phyloP scores from a whole-genome alignment of 1,140 invertebrate species.

The Trissolcus basalis region DNA sequence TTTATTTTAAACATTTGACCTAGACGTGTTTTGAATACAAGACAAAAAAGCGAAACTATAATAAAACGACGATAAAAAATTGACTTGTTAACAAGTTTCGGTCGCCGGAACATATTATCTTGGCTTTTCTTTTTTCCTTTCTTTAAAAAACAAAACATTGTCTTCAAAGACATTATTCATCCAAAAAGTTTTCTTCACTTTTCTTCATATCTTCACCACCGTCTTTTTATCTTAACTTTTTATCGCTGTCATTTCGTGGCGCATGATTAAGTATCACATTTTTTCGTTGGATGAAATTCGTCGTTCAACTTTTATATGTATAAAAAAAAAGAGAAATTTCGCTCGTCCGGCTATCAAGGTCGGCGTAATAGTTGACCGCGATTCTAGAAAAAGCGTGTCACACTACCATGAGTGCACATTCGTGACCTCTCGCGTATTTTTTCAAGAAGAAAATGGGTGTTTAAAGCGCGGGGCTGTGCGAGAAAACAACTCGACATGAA shows the following conservation, averaged over 20 bases:
- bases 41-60: constrained; percentile 3
- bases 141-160: no score
- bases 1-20: constrained; percentile 14
- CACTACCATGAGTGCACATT: constrained; percentile 36
- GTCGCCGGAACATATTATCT: no score
- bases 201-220: no score
- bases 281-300: no score
- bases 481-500: constrained; percentile 17
- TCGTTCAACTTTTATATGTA: no score
- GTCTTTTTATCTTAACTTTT: no score
- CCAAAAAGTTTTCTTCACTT: no score
- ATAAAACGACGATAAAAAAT: not conserved
- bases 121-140: no score
- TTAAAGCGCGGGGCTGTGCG: constrained; percentile 19
- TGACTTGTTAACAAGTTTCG: constrained; percentile 8
- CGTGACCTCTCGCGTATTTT: constrained; percentile 21
- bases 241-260: no score
- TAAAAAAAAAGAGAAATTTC: constrained; percentile 14
- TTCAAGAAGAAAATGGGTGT: constrained; percentile 39
- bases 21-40: not conserved
- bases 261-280: no score
- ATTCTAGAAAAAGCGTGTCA: constrained; percentile 42
- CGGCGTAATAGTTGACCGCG: constrained; percentile 29
- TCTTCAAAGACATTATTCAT: no score
- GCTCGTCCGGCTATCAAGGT: constrained; percentile 30